Evolutionary conservation across 2,888 invertebrate genomes (phyloP).

Genomic region (Amphipyra berbera): DNA sequence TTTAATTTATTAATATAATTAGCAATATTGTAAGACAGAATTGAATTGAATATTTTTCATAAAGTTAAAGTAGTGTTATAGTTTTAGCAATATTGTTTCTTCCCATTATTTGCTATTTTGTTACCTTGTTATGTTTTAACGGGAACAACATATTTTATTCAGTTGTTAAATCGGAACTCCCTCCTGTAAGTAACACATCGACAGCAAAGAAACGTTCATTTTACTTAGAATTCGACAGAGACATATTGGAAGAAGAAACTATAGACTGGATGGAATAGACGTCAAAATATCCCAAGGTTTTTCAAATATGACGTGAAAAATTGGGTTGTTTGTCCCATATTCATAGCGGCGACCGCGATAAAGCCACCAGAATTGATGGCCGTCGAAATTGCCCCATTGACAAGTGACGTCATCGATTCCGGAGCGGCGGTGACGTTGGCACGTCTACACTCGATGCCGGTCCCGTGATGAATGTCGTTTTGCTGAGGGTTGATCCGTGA

Average conservation of each 20-base stretch:
- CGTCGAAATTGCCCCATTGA: conserved; percentile 69
- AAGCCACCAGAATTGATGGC: conserved; percentile 70
- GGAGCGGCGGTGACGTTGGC: conserved; percentile 58
- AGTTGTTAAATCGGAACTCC: conserved; percentile 12
- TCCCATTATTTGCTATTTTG: conserved; percentile 9
- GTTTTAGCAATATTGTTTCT: no score
- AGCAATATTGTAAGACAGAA: no score
- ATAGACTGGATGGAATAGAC: conserved; percentile 22
- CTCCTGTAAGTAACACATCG: conserved; percentile 27
- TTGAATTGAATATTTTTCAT: no score
- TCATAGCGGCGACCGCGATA: conserved; percentile 65
- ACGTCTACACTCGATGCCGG: conserved; percentile 57
- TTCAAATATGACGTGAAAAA: conserved; percentile 57
- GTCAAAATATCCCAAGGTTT: conserved; percentile 35
- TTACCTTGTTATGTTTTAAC: conserved; percentile 20
- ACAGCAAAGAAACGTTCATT: conserved; percentile 25
- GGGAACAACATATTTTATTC: conserved; percentile 7
- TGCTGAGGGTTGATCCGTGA: conserved; percentile 32
- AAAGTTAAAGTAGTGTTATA: no score
- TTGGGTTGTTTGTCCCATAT: conserved; percentile 68
- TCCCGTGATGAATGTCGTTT: conserved; percentile 64
- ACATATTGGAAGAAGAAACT: conserved; percentile 34
- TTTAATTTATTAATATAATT: no score
- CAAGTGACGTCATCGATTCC: conserved; percentile 69
- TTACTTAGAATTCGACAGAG: conserved; percentile 30